Conservation (phyloP, 64 coral and sea anemone genomes). For the Montipora sp. region DNA sequence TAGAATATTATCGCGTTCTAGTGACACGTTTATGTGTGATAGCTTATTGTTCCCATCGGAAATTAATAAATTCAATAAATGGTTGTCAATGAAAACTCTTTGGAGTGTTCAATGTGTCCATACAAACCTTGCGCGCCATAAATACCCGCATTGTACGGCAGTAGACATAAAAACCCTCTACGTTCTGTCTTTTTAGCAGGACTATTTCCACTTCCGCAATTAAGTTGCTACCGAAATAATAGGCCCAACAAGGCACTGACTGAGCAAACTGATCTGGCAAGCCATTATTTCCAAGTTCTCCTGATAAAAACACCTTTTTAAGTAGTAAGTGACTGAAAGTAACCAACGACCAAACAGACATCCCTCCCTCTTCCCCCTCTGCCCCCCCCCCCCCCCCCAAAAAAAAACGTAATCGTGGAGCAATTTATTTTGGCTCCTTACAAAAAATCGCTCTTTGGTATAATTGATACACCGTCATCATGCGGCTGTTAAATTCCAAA, state of each 20-base stretch:
- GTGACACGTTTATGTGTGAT: conserved; percentile 41
- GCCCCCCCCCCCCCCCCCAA: no score
- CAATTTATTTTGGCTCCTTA: neutral
- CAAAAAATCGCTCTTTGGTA: neutral
- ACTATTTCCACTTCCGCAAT: neutral
- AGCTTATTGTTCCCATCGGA: conserved; percentile 39
- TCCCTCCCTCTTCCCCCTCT: no score
- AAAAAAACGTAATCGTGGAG: neutral
- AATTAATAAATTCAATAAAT: conserved; percentile 44
- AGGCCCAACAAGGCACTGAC: no score
- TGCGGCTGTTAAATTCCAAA: neutral
- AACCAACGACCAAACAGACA: no score
- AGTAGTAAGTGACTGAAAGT: no score
- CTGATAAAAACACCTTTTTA: no score
- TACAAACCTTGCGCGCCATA: neutral
- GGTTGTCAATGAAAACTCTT: conserved; percentile 12
- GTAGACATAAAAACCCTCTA: neutral
- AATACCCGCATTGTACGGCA: neutral
- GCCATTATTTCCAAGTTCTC: no score
- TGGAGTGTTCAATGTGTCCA: neutral
- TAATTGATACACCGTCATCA: neutral
- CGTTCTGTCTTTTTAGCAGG: neutral
- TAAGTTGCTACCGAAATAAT: no score
- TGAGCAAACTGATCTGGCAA: no score
- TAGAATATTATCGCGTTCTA: conserved; percentile 62